These are phyloP conservation scores for Epinotia nisella DNA, from an alignment of 2,888 invertebrate genomes.

Conservation along the genomic window DNA sequence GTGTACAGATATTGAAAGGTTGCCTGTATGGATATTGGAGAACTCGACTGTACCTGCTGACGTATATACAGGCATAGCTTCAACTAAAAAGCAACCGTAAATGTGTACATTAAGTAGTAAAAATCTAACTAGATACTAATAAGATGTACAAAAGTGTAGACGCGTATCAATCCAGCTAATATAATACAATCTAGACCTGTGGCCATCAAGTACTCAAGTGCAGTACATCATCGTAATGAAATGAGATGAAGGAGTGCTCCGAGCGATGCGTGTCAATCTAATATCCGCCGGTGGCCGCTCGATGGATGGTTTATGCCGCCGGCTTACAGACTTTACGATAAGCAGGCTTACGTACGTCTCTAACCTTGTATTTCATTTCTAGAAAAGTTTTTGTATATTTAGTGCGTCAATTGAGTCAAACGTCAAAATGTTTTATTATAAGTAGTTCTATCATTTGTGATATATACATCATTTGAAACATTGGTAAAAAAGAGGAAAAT, in stretches of 20 bases:
- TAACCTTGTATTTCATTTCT: too few species aligned
- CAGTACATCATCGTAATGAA: slow-evolving; percentile 65
- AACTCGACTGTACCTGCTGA: too few species aligned
- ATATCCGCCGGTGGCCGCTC: slow-evolving; percentile 78
- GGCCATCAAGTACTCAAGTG: slow-evolving; percentile 45
- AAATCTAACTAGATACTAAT: slow-evolving; percentile 27
- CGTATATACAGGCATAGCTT: not conserved
- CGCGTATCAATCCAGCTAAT: too few species aligned
- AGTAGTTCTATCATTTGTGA: too few species aligned
- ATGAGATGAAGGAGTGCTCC: slow-evolving; percentile 67
- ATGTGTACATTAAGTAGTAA: not conserved
- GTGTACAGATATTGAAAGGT: too few species aligned
- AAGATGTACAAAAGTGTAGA: not conserved
- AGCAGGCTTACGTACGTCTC: not conserved
- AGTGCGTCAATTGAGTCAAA: too few species aligned
- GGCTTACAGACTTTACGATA: slow-evolving; percentile 46
- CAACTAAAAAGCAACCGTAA: too few species aligned
- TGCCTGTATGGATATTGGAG: too few species aligned
- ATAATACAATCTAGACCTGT: not conserved
- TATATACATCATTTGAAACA: too few species aligned
- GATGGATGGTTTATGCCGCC: slow-evolving; percentile 72
- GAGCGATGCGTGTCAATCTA: slow-evolving; percentile 78
- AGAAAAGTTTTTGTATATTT: too few species aligned
- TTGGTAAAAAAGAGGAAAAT: too few species aligned
- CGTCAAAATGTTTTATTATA: too few species aligned